Percentiles rank a stretch among this genome's conserved stretches.
phyloP scores from a whole-genome alignment of 2,888 invertebrate genomes.

The Nemapogon koenigi region DNA sequence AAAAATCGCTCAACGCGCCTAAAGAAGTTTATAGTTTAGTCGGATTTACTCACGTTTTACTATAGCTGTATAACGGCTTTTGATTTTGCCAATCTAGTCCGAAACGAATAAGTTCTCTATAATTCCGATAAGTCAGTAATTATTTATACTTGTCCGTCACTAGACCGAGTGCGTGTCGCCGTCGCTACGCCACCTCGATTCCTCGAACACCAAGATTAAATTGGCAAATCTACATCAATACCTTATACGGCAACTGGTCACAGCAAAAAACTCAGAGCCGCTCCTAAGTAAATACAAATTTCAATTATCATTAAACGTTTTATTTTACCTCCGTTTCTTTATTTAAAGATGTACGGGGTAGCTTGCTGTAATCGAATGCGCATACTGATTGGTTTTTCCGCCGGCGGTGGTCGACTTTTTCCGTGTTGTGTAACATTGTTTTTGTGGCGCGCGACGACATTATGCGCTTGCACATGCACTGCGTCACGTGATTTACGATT shows the following conservation, averaged over 20 bases:
- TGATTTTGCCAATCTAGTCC: too few species aligned
- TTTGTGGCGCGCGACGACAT: constrained; percentile 32
- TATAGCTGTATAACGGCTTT: too few species aligned
- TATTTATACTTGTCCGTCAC: constrained; percentile 31
- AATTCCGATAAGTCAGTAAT: too few species aligned
- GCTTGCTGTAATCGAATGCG: constrained; percentile 44
- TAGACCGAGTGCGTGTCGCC: constrained; percentile 20
- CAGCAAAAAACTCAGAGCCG: constrained; percentile 37
- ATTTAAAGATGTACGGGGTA: constrained; percentile 35
- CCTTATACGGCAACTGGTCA: constrained; percentile 41
- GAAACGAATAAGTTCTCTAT: too few species aligned
- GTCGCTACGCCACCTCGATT: constrained; percentile 32
- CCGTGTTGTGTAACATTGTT: constrained; percentile 45
- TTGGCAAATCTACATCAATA: constrained; percentile 47
- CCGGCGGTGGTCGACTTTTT: constrained; percentile 55
- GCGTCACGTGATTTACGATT: constrained; percentile 45
- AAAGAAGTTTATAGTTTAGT: too few species aligned
- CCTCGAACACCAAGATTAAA: constrained; percentile 43
- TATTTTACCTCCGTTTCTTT: constrained; percentile 48
- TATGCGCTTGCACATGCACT: constrained; percentile 23
- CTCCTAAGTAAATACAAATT: constrained; percentile 57
- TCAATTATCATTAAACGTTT: constrained; percentile 58
- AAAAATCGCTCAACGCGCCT: too few species aligned
- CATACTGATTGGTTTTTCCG: constrained; percentile 55
- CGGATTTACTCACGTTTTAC: too few species aligned